Evolutionary conservation across 2,888 invertebrate species (phyloP), one percentile per base, ranked within the genome.

Genomic region (Tetragonisca angustula): DNA sequence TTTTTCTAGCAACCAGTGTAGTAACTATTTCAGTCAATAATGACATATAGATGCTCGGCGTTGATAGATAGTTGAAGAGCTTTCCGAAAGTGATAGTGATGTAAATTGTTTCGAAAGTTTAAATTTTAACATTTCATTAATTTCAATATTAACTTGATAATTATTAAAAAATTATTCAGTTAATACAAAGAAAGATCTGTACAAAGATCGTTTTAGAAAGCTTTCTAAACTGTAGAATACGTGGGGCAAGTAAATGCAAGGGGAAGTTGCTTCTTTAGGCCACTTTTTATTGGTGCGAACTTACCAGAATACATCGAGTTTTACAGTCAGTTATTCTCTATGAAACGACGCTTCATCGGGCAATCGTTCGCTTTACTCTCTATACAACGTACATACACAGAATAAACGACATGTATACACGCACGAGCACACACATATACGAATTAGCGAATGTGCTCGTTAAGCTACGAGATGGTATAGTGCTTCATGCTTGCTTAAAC

Each of bases 221-320:
- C 9, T 0, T 36, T 36, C 9, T 9, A 36, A 36, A 36, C 0
- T 9, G 36, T 36, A 9, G 9, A 1, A 36, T 36, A 9, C 36
- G 36, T 6, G 49, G 13, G 21, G 4, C 21, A 27, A 62, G 15
- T 1, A 50, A 5, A 19, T 4, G 32, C 32, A 32, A 32, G 13
- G 11, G 13, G 19, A 13, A 13, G 17, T 27, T 2, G 21, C 49
- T 76, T 65, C 54, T 76, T 92, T 93, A 92, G 92, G 93, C 92
- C 93, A 76, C 76, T 89, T 86, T 93, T 92, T 92, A 93, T 93
- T 93, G 89, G 91, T 92, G 90, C 91, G 89, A 90, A 84, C 88
- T 84, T 83, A 79, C 88, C 86, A 89, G 87, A 88, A 83, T 93
- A 92, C 92, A 93, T 90, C 88, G 88, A 91, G 81, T 88, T 90